Base-by-base conservation (phyloP, 2,113 vertebrate genomes). In the Romanogobio albipinnatus region DNA sequence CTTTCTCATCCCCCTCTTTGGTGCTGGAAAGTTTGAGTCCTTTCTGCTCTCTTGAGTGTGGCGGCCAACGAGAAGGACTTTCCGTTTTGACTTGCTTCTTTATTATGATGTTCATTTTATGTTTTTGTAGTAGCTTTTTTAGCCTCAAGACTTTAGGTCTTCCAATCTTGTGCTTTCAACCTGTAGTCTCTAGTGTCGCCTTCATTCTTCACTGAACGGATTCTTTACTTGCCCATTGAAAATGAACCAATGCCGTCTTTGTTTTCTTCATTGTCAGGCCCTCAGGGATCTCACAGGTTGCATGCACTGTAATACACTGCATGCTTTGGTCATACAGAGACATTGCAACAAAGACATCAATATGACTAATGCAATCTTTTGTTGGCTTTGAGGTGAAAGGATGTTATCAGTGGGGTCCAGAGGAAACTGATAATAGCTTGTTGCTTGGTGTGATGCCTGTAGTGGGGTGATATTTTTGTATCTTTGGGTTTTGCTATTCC, bases 361-460 rank as follows among this genome's bases (percentile, higher is more conserved):
- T 56, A 49, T 62, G 85, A 84, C 36, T 61, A 36, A 33, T 62
- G 61, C 36, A 80, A 58, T 81, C 84, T 74, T 87, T 90, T 87
- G 86, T 88, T 87, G 66, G 66, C 43, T 70, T 71, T 15, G 45
- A 77, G n/a, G 70, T 82, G 45, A 79, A 83, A 91, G 66, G 88
- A 77, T 70, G 17, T 87, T 93, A 92, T 93, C 93, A 92, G 85
- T 84, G 88, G 90, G 70, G 79, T 88, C 90, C 90, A 91, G 91
- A 93, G 91, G 91, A 93, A 92, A 89, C 91, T 87, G 89, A 86
- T 92, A 84, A 89, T 88, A 88, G 82, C 82, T 86, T 71, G 89
- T 93, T 93, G 92, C 84, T 74, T 51, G 47, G 58, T 62, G 49
- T 89, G 89, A 91, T 89, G 90, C 88, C 91, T 90, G 90, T 45